These are phyloP conservation scores for Poeciliopsis gracilis DNA, from an alignment of 2,797 vertebrate species.

Conservation along the genomic window DNA sequence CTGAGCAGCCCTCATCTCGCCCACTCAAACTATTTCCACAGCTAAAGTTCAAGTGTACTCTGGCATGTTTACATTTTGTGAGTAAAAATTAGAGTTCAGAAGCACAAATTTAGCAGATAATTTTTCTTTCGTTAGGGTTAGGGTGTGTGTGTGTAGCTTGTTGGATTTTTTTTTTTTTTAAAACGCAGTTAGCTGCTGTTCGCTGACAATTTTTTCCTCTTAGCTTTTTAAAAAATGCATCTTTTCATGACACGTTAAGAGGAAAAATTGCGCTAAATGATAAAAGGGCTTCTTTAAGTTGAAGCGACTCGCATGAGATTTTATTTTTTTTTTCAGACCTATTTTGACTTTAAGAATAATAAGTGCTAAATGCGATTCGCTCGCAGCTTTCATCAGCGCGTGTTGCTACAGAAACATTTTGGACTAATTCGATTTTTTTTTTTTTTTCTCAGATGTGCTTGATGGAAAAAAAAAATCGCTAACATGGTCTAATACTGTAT, in stretches of 20 bases:
- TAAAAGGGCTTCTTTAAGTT: neutral
- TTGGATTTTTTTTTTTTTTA: neutral
- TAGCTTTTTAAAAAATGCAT: neutral
- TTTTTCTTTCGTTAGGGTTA: neutral
- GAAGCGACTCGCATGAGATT: neutral
- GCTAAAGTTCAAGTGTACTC: neutral
- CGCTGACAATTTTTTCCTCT: neutral
- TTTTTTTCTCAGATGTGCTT: neutral
- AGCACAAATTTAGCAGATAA: neutral
- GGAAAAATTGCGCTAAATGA: neutral
- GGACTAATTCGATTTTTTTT: neutral
- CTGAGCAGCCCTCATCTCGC: neutral
- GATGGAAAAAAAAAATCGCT: neutral
- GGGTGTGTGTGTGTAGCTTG: neutral
- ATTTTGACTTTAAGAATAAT: neutral
- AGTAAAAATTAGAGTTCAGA: neutral
- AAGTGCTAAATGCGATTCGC: neutral
- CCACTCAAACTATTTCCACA: constrained; percentile 4
- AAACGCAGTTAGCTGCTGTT: neutral
- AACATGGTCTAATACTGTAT: neutral
- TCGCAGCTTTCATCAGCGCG: neutral
- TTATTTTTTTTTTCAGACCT: neutral
- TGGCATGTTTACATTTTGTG: neutral
- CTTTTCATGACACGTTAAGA: neutral
- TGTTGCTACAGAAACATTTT: neutral